Evolutionary conservation across 2,888 invertebrate species (phyloP).

Genomic region (Pheosia gnoma): DNA sequence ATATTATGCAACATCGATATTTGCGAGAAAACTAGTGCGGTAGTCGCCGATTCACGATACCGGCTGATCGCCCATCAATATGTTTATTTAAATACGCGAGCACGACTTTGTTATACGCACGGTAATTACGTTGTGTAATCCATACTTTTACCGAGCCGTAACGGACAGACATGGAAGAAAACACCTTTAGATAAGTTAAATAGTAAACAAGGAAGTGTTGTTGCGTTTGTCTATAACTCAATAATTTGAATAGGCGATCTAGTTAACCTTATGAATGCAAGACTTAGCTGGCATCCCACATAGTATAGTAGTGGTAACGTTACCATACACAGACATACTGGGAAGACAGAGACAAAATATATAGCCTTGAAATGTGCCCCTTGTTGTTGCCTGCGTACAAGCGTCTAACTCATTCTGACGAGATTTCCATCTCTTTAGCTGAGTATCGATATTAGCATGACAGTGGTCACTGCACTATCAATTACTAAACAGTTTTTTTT

Average conservation of each 20-base stretch:
- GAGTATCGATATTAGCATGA: not conserved
- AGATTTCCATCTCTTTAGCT: not conserved
- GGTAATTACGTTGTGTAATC: conserved; percentile 49
- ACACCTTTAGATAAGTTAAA: conserved; percentile 15
- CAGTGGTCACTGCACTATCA: not conserved
- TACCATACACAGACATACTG: no score
- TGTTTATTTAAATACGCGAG: conserved; percentile 38
- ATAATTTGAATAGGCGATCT: no score
- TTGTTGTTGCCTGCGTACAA: no score
- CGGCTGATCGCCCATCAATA: conserved; percentile 35
- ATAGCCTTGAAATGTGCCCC: not conserved
- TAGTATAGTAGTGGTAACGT: no score
- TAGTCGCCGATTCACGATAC: conserved; percentile 27
- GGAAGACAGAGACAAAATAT: no score
- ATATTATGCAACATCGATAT: not conserved
- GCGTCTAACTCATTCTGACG: no score
- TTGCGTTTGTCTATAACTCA: not conserved
- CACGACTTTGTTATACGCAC: conserved; percentile 39
- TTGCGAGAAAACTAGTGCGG: conserved; percentile 6
- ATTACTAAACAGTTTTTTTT: not conserved
- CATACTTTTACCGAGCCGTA: conserved; percentile 33
- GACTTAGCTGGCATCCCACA: no score
- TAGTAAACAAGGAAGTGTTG: not conserved
- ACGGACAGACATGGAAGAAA: conserved; percentile 24
- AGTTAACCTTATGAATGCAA: no score